Percentiles rank a stretch among this genome's conserved stretches.
phyloP scores from a whole-genome alignment of 2,113 vertebrate species.

The Urocitellus parryii region DNA sequence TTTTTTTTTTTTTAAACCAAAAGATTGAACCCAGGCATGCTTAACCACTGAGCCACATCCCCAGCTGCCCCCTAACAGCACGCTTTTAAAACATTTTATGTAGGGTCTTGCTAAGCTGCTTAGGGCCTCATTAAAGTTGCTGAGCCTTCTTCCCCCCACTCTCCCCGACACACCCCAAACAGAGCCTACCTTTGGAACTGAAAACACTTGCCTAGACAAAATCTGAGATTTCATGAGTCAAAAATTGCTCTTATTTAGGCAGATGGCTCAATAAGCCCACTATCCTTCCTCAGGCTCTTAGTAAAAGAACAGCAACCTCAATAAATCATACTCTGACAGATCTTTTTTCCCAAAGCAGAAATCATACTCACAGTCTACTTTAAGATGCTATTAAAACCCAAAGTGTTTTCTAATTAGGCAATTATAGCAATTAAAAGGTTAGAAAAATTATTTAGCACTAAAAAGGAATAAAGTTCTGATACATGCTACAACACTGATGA shows the following conservation, averaged over 20 bases:
- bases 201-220: slow-evolving; percentile 48
- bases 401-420: slow-evolving; percentile 18
- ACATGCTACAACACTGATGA: not conserved
- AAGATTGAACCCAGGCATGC: too few relatives aligned
- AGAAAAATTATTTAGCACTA: slow-evolving; percentile 30
- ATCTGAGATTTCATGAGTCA: slow-evolving; percentile 34
- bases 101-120: too few relatives aligned
- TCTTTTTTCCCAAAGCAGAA: slow-evolving; percentile 48
- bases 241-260: slow-evolving; percentile 35
- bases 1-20: too few relatives aligned
- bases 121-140: too few relatives aligned
- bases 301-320: not conserved
- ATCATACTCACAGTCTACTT: slow-evolving; percentile 22
- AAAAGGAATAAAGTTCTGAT: slow-evolving; percentile 35
- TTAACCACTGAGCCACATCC: too few relatives aligned
- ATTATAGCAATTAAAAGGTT: slow-evolving; percentile 8
- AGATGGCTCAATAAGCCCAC: not conserved
- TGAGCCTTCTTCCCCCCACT: not conserved
- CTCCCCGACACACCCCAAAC: not conserved
- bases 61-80: too few relatives aligned
- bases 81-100: too few relatives aligned
- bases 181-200: not conserved
- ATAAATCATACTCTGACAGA: not conserved
- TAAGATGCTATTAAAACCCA: slow-evolving; percentile 21
- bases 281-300: slow-evolving; percentile 19